Conservation (phyloP, 2,888 invertebrate species). For the Heliconius ethilla region DNA sequence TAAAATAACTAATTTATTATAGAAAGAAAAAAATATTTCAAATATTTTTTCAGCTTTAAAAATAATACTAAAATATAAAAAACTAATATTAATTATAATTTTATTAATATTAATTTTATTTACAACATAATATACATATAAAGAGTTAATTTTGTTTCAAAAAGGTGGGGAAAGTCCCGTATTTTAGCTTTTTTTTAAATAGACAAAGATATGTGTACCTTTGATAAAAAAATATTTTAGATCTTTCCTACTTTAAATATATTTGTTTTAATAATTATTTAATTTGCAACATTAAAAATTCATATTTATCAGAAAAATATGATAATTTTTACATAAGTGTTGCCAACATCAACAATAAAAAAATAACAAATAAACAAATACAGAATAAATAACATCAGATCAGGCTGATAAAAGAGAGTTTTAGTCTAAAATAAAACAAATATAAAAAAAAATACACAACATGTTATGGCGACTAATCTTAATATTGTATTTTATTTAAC, state of each 20-base stretch:
- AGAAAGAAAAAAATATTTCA: neutral
- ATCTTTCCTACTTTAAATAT: neutral
- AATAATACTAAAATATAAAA: conserved; percentile 4
- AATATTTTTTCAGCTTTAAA: neutral
- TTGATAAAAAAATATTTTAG: neutral
- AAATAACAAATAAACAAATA: neutral
- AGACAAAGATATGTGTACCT: neutral
- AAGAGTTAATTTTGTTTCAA: neutral
- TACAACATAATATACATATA: conserved; percentile 21
- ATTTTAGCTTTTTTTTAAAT: neutral
- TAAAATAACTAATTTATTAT: neutral
- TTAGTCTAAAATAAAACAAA: neutral
- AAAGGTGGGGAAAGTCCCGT: neutral
- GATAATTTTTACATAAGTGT: neutral
- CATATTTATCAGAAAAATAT: no score
- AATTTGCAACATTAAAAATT: neutral
- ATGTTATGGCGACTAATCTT: neutral
- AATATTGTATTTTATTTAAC: neutral
- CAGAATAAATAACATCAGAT: conserved; percentile 14
- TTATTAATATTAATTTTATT: neutral
- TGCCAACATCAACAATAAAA: neutral
- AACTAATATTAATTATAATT: neutral
- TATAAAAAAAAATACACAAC: neutral
- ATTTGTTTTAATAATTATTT: neutral
- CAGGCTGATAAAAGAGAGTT: conserved; percentile 4